Percentiles rank a stretch among this genome's conserved stretches.
These are phyloP conservation scores for Cliona cf. orientalis DNA, from an alignment of 37 sponge, comb jelly and placozoan genomes.

Conservation along the genomic window DNA sequence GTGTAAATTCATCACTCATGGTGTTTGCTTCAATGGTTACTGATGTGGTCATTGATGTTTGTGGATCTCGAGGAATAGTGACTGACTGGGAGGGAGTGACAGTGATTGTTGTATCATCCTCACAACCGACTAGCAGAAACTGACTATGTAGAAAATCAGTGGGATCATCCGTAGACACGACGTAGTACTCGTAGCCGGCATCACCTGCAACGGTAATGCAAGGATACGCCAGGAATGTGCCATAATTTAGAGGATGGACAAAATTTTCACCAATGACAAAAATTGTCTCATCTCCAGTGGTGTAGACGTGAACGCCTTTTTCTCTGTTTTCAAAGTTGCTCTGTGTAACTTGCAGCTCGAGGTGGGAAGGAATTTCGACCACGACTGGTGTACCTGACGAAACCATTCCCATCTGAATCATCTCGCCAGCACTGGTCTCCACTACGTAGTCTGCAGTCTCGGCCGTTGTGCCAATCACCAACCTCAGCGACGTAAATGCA, in stretches of 20 bases:
- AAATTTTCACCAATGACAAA: background rate
- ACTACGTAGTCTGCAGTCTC: background rate
- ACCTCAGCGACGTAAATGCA: background rate
- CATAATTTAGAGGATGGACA: background rate
- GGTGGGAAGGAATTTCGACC: background rate
- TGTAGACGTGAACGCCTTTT: background rate
- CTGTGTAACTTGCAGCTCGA: background rate
- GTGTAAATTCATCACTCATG: background rate
- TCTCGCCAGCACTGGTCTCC: background rate
- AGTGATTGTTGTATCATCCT: slow-evolving; percentile 4
- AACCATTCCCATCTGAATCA: background rate
- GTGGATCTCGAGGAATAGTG: background rate
- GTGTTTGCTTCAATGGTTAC: background rate
- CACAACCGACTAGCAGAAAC: slow-evolving; percentile 26
- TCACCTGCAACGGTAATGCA: background rate
- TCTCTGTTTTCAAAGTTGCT: background rate
- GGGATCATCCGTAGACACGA: background rate
- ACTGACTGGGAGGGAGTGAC: background rate
- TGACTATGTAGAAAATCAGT: slow-evolving; percentile 1
- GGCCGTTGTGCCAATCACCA: background rate
- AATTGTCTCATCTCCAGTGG: background rate
- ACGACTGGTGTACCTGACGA: background rate
- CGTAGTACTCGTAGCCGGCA: slow-evolving; percentile 1
- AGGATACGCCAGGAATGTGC: background rate
- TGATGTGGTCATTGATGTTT: background rate